Base-by-base conservation (phyloP, 2,113 vertebrate species). In the Rhadina sibilatrix region DNA sequence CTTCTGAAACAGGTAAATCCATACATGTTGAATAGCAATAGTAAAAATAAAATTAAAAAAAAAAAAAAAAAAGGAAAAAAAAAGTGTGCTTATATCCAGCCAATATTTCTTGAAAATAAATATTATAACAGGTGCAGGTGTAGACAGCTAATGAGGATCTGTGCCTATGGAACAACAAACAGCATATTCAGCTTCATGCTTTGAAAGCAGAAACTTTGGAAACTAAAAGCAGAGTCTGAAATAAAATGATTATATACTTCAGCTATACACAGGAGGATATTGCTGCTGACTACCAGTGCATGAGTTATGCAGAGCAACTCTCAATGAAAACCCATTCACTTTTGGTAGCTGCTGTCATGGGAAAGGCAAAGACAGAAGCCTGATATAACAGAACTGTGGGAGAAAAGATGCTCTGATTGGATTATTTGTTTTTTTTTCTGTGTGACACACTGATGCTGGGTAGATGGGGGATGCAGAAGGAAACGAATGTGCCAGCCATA, bases 21-120 rank as follows among this genome's bases (percentile, higher is more conserved):
- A 12, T 10, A 10, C 1, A 1, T 53, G 15, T 9, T 76, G n/a
- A 87, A 68, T 4, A 61, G 28, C 19, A 42, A 17, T 21, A 35
- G 24, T 12, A 28, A 76, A 87, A 59, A 28, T 9, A 52, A 50
- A 25, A 25, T 37, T 23, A n/a, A n/a, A n/a, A n/a, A n/a, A n/a
- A n/a, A n/a, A n/a, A n/a, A n/a, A 3, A 27, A 12, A 44, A 28
- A 35, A n/a, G 1, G 1, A 7, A 7, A 31, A 40, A 46, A 30
- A 30, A n/a, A 5, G 0, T n/a, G 10, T 35, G 6, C 31, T 91
- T 60, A 12, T 37, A 37, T 52, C 9, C 13, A 28, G 23, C 2
- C 22, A 60, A 30, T 42, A 65, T 54, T 74, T 79, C 10, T n/a
- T 54, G 22, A 70, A 77, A 76, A 66, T 5, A 28, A 44, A 30